Percentiles rank a stretch among this genome's conserved stretches.
These are phyloP conservation scores for Tangara arthus DNA, from an alignment of 2,797 vertebrate species.

Conservation along the genomic window DNA sequence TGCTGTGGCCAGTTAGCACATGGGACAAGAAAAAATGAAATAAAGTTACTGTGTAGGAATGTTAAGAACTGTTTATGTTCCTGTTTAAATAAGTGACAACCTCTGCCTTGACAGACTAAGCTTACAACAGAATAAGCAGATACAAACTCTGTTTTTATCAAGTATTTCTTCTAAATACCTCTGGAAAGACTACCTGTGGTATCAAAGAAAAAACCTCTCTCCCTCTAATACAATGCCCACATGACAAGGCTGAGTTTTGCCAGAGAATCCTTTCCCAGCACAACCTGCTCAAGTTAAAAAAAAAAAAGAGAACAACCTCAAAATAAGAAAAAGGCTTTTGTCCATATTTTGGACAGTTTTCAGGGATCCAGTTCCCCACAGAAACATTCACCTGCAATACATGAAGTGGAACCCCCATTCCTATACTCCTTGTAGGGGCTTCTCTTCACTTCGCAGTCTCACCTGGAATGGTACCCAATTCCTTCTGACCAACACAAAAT, in stretches of 20 bases:
- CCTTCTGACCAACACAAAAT: neutral
- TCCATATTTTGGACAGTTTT: neutral
- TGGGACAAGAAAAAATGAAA: neutral
- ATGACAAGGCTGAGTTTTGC: neutral
- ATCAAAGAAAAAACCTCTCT: neutral
- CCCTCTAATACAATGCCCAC: conserved; percentile 30
- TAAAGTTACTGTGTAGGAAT: conserved; percentile 26
- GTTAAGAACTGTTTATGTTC: conserved; percentile 39
- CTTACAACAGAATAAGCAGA: neutral
- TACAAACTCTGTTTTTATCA: neutral
- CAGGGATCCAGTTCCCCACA: neutral
- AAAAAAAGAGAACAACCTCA: neutral
- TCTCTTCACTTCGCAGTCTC: neutral
- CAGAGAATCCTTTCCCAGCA: conserved; percentile 40
- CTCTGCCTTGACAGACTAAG: neutral
- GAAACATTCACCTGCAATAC: neutral
- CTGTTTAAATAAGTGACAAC: conserved; percentile 21
- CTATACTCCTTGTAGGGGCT: neutral
- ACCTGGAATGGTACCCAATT: neutral
- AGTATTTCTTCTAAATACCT: neutral
- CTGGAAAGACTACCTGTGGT: neutral
- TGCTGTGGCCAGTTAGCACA: neutral
- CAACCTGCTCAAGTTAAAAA: neutral
- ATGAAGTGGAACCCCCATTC: neutral
- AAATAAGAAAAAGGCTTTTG: neutral